These are phyloP conservation scores for Sturnus vulgaris DNA, from an alignment of 2,113 vertebrate genomes.

Conservation along the genomic window DNA sequence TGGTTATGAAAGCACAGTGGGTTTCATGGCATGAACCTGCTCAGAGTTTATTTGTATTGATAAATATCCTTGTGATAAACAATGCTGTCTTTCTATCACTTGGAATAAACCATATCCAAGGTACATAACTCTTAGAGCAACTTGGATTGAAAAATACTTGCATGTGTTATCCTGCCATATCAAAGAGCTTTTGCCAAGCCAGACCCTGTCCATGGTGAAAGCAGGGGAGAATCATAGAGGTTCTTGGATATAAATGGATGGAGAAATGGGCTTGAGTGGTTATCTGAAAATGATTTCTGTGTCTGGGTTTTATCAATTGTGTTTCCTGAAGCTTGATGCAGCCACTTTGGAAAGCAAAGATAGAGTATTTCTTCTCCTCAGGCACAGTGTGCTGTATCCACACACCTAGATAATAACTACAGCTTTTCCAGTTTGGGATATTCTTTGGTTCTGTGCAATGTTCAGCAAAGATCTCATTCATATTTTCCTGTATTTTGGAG, in stretches of 20 bases:
- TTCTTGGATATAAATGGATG: background rate
- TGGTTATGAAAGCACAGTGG: background rate
- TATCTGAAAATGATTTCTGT: slow-evolving; percentile 19
- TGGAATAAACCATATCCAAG: background rate
- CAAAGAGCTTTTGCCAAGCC: background rate
- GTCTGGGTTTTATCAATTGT: background rate
- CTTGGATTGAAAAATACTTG: background rate
- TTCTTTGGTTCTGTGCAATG: background rate
- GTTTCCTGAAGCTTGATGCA: background rate
- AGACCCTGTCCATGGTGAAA: background rate
- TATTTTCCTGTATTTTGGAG: background rate
- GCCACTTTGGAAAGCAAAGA: background rate
- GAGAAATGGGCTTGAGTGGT: background rate
- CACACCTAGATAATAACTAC: background rate
- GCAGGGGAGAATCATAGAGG: background rate
- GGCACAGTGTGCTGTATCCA: background rate
- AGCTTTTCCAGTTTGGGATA: background rate
- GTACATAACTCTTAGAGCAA: background rate
- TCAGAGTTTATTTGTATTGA: background rate
- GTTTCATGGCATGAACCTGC: background rate
- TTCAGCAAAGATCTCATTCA: rapidly evolving
- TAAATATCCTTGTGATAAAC: background rate
- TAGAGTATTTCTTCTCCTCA: background rate
- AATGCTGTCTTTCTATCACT: background rate
- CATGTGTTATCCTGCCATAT: background rate